These are phyloP conservation scores for Lamproptera curius DNA, from an alignment of 2,888 invertebrate species.

Conservation along the genomic window DNA sequence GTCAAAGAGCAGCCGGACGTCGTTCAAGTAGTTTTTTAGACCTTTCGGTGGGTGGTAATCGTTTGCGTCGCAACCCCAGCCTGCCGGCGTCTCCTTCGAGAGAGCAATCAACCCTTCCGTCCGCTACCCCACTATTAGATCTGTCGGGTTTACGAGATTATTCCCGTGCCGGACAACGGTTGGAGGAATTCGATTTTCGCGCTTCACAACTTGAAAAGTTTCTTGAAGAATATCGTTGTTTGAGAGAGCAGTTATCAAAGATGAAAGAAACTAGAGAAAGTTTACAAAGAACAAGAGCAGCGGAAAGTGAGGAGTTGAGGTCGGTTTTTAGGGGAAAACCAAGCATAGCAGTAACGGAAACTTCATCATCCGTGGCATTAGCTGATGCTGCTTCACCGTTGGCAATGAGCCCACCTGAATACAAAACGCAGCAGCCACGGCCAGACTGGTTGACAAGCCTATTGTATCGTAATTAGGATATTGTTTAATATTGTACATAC, in stretches of 20 bases:
- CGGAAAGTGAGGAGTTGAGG: conserved; percentile 72
- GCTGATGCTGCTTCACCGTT: conserved; percentile 64
- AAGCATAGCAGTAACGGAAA: conserved; percentile 68
- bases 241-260: conserved; percentile 87
- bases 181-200: conserved; percentile 85
- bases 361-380: conserved; percentile 62
- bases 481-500: conserved; percentile 34
- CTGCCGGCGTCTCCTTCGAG: conserved; percentile 82
- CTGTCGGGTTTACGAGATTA: conserved; percentile 75
- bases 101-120: conserved; percentile 61
- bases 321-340: conserved; percentile 79
- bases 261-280: conserved; percentile 89
- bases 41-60: conserved; percentile 72
- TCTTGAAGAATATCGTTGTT: conserved; percentile 86
- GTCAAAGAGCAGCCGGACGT: conserved; percentile 58
- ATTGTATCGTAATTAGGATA: conserved; percentile 61
- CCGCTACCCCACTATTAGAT: conserved; percentile 81
- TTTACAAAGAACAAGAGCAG: conserved; percentile 68
- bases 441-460: conserved; percentile 68
- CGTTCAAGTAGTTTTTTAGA: conserved; percentile 85
- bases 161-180: conserved; percentile 60
- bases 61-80: conserved; percentile 74
- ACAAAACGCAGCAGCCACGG: conserved; percentile 58
- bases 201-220: conserved; percentile 88
- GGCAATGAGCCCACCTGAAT: conserved; percentile 62